phyloP scores from a whole-genome alignment of 2,113 vertebrate genomes.

The Eubucco bourcierii region DNA sequence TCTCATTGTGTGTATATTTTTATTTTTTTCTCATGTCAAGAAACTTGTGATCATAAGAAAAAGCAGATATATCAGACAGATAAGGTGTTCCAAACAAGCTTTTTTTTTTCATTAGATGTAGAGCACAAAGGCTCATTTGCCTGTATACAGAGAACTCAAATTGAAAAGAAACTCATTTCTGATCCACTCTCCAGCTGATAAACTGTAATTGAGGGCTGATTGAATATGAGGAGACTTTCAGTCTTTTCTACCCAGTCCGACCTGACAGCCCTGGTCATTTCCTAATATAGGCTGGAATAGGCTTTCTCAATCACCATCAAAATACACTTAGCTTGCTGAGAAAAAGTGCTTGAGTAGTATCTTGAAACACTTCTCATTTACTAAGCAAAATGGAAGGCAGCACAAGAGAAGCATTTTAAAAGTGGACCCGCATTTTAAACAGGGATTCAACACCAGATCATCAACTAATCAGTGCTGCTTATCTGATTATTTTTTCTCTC shows the following conservation, averaged over 20 bases:
- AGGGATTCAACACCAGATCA: slow-evolving; percentile 24
- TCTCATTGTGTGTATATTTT: background rate
- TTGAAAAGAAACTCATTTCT: slow-evolving; percentile 70
- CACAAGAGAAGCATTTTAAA: slow-evolving; percentile 55
- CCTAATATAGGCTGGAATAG: slow-evolving; percentile 46
- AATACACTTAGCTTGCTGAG: slow-evolving; percentile 68
- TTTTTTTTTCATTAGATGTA: slow-evolving; percentile 43
- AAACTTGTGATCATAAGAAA: background rate
- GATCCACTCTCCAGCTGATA: slow-evolving; percentile 69
- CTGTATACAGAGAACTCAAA: slow-evolving; percentile 21
- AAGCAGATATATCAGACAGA: background rate
- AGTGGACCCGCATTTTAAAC: slow-evolving; percentile 49
- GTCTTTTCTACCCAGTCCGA: slow-evolving; percentile 56
- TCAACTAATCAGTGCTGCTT: background rate
- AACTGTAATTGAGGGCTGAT: slow-evolving; percentile 71
- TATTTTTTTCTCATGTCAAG: background rate
- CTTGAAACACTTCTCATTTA: slow-evolving; percentile 70
- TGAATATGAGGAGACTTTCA: slow-evolving; percentile 44
- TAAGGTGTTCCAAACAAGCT: slow-evolving; percentile 3
- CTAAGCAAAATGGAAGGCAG: slow-evolving; percentile 66
- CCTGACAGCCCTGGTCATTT: slow-evolving; percentile 66
- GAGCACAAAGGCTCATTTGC: background rate
- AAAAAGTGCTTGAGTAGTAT: slow-evolving; percentile 62
- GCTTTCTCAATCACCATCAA: slow-evolving; percentile 56
- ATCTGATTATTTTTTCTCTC: slow-evolving; percentile 2